Base-by-base conservation (phyloP, 2,797 vertebrate species). In the Mus minutoides region DNA sequence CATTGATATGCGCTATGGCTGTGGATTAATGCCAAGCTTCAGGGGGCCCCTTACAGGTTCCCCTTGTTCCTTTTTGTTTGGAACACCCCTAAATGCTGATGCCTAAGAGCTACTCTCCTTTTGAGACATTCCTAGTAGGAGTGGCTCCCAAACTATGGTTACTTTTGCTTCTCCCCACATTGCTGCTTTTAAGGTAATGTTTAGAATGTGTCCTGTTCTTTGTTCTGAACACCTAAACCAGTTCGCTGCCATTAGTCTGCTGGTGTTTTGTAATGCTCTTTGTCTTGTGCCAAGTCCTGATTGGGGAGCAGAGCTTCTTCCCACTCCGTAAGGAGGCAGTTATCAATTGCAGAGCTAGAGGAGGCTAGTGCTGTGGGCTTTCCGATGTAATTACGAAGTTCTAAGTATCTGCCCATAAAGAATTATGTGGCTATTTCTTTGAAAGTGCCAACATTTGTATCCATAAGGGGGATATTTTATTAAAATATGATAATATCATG, bases 401-500 rank as follows among this genome's bases (percentile, higher is more conserved):
- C 75, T 71, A 17, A 90, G 79, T 87, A 73, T 71, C 94, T 95
- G 19, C 58, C 86, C 67, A 54, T 89, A 75, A 96, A 97, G 91
- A 94, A 69, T 90, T 93, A 91, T 76, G 52, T 89, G 88, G 56
- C 88, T 76, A 0, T 89, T 93, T 77, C 90, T 97, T 92, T 97
- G 85, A 83, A 96, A 97, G 82, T 67, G 78, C 88, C 37, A 75
- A 24, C 93, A 82, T 94, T 94, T 94, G 58, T 96, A 82, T 92
- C 92, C 92, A 89, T 60, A 43, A 92, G 88, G 92, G 93, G 96
- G 94, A 97, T 96, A 91, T 77, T 96, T 93, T 97, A 96, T 95
- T 93, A 96, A 97, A 96, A 96, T 97, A 92, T 37, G 75, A 64
- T 97, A 94, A 91, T 94, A 87, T 94, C 93, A 80, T 94, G 78